Evolutionary conservation across 1,140 invertebrate species (phyloP), one percentile per base, ranked within the genome.

Genomic region (Ganaspis sp.): DNA sequence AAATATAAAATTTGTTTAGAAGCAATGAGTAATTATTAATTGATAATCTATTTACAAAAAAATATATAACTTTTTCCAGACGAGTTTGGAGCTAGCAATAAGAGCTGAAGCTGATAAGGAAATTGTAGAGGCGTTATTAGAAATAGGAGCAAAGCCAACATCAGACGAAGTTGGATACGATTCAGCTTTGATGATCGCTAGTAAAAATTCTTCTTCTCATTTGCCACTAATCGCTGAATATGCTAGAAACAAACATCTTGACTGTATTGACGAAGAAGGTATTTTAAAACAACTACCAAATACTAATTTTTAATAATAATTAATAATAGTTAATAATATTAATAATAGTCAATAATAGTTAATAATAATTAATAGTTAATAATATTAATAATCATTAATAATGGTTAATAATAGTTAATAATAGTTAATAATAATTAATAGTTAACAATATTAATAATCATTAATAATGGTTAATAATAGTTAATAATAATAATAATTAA

Each of bases 1-100:
- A n/a, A n/a, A n/a, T n/a, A n/a, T n/a, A n/a, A n/a, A n/a, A n/a
- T n/a, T n/a, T n/a, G n/a, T n/a, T n/a, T n/a, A n/a, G n/a, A n/a
- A n/a, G n/a, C n/a, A n/a, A n/a, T n/a, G n/a, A n/a, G n/a, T n/a
- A n/a, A n/a, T n/a, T 17, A 72, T 77, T 53, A 38, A 45, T 0
- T 38, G 64, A 70, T 29, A 21, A 15, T 29, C n/a, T n/a, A n/a
- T n/a, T n/a, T n/a, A n/a, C n/a, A n/a, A n/a, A n/a, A n/a, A n/a
- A n/a, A n/a, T n/a, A n/a, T n/a, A n/a, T n/a, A 9, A 15, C 53
- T 9, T 58, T 73, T 82, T 82, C 8, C 34, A 89, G 87, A 85
- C 87, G 15, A 83, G 80, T 73, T 83, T 89, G 9, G 87, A 88
- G 45, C 69, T 89, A 12, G 87, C 87, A 15, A 21, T 89, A 6